Evolutionary conservation across 1,140 invertebrate species (phyloP).

Genomic region (Pseudobourletiella spinata): DNA sequence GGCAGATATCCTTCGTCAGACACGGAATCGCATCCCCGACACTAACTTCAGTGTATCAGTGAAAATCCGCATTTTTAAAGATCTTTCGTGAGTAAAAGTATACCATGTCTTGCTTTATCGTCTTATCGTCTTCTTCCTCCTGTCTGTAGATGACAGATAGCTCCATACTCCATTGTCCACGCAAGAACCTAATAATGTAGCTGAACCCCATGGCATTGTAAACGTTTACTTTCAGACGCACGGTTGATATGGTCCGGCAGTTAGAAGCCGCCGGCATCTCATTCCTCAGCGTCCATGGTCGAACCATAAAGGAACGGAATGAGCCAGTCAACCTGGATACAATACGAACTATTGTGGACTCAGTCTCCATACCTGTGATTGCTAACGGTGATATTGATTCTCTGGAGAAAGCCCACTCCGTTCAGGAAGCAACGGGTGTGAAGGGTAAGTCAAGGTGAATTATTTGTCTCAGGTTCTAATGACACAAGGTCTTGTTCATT

Average conservation of each 20-base stretch:
- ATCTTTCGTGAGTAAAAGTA: conserved; percentile 29
- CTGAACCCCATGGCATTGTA: too few species aligned
- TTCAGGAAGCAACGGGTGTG: conserved; percentile 59
- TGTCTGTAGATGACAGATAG: too few species aligned
- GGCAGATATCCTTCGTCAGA: conserved; percentile 65
- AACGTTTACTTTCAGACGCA: too few species aligned
- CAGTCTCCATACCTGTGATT: conserved; percentile 67
- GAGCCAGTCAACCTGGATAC: conserved; percentile 64
- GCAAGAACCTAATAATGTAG: too few species aligned
- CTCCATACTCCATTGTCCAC: too few species aligned
- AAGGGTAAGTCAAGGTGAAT: conserved; percentile 50
- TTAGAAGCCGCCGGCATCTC: conserved; percentile 75
- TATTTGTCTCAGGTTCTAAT: neutral
- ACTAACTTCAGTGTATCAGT: conserved; percentile 77
- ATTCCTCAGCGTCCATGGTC: conserved; percentile 82
- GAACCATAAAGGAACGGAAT: conserved; percentile 70
- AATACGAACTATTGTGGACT: conserved; percentile 62
- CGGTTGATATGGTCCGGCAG: conserved; percentile 63
- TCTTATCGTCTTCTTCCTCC: too few species aligned
- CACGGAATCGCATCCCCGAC: conserved; percentile 57
- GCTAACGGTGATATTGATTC: conserved; percentile 63
- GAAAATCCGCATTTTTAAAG: conserved; percentile 72
- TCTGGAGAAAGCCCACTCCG: conserved; percentile 55
- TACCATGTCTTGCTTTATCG: conserved; percentile 10
- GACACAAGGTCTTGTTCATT: too few species aligned